Percentiles rank a stretch among this genome's conserved stretches.
These are phyloP conservation scores for Drosophila falleni DNA, from an alignment of 2,888 invertebrate species.

Conservation along the genomic window DNA sequence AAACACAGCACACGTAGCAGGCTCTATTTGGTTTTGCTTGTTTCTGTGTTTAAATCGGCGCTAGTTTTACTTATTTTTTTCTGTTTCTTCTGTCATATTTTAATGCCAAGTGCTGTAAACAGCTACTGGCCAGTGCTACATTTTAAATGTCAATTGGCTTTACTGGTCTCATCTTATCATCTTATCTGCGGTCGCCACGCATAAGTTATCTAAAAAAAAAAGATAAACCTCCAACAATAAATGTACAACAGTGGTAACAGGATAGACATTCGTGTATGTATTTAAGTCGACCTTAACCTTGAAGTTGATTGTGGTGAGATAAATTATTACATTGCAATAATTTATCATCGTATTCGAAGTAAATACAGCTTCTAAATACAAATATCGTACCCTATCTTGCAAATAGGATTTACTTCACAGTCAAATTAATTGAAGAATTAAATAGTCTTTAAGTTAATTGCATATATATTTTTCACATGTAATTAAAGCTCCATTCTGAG, in stretches of 20 bases:
- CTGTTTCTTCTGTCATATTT: conserved; percentile 70
- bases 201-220: conserved; percentile 55
- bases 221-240: conserved; percentile 35
- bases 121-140: conserved; percentile 58
- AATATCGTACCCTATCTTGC: background rate
- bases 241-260: conserved; percentile 57
- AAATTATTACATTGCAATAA: background rate
- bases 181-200: conserved; percentile 65
- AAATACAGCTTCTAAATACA: background rate
- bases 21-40: conserved; percentile 19
- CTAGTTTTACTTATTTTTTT: conserved; percentile 60
- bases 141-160: conserved; percentile 75
- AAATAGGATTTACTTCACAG: background rate
- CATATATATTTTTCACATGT: background rate
- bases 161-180: conserved; percentile 46
- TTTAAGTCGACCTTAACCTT: conserved; percentile 53
- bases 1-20: conserved; percentile 59
- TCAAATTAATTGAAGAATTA: background rate
- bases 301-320: conserved; percentile 26
- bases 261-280: conserved; percentile 31
- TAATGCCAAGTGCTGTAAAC: conserved; percentile 57
- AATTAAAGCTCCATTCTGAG: conserved; percentile 6
- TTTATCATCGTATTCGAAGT: background rate
- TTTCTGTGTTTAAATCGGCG: conserved; percentile 50
- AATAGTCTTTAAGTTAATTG: background rate